Evolutionary conservation across 53 echinoderm and acorn worm species (phyloP).

Genomic region (Henricia sp.): DNA sequence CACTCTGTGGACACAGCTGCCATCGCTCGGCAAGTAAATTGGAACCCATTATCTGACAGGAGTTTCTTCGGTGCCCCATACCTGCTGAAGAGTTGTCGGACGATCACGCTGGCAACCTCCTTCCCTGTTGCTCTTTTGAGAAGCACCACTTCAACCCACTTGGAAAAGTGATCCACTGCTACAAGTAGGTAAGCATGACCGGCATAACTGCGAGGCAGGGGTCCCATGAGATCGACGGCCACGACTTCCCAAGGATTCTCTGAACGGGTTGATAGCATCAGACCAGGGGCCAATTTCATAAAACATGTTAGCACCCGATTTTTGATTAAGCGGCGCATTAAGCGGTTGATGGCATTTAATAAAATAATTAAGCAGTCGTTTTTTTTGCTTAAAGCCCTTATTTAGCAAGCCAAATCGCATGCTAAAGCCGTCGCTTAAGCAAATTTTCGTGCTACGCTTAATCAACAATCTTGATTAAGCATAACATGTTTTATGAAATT

Average conservation of each 20-base stretch:
- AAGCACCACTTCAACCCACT: slow-evolving; percentile 51
- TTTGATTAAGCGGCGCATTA: no score
- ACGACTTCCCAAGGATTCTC: slow-evolving; percentile 57
- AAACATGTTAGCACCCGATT: no score
- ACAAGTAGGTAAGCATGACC: slow-evolving; percentile 46
- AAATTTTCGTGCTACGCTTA: no score
- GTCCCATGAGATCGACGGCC: slow-evolving; percentile 56
- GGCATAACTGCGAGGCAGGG: slow-evolving; percentile 39
- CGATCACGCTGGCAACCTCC: slow-evolving; percentile 9
- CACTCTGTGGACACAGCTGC: slow-evolving; percentile 58
- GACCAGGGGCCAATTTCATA: no score
- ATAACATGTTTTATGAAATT: no score
- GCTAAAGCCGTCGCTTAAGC: no score
- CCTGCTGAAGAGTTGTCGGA: slow-evolving; percentile 42
- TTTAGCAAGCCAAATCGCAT: no score
- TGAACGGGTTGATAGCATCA: slow-evolving; percentile 53
- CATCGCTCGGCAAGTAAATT: slow-evolving; percentile 31
- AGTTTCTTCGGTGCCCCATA: slow-evolving; percentile 51
- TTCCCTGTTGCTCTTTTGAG: slow-evolving; percentile 49
- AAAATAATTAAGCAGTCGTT: no score
- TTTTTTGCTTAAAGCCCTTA: no score
- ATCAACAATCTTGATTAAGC: no score
- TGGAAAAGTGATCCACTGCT: slow-evolving; percentile 41
- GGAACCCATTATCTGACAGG: slow-evolving; percentile 59
- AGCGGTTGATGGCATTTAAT: no score